Percentiles rank a stretch among this genome's conserved stretches.
These are phyloP conservation scores for Ectemnius continuus DNA, from an alignment of 2,888 invertebrate species.

Conservation along the genomic window DNA sequence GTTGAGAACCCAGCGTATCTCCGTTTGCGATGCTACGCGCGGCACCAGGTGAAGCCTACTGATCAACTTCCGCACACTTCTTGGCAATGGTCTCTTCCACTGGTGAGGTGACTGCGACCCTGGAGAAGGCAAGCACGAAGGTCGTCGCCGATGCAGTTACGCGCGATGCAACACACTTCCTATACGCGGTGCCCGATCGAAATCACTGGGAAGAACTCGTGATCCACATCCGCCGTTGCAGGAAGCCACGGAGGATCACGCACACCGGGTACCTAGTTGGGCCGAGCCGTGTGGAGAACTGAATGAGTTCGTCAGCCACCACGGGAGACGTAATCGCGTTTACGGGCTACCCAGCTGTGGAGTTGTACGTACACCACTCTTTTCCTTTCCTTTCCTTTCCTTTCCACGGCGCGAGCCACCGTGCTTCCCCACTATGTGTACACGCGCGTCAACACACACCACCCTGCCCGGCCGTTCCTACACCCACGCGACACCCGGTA, in stretches of 20 bases:
- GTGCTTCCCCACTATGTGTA: slow-evolving; percentile 46
- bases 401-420: slow-evolving; percentile 48
- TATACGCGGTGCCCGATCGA: background rate
- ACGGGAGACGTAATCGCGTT: slow-evolving; percentile 67
- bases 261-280: slow-evolving; percentile 47
- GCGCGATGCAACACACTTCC: slow-evolving; percentile 1
- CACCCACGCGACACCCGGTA: slow-evolving; percentile 62
- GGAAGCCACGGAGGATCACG: slow-evolving; percentile 13
- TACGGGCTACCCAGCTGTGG: slow-evolving; percentile 44
- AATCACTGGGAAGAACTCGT: slow-evolving; percentile 5
- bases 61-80: too few species aligned
- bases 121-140: background rate
- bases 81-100: too few species aligned
- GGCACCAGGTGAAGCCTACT: too few species aligned
- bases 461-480: slow-evolving; percentile 32
- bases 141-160: background rate
- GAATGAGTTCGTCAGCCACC: slow-evolving; percentile 66
- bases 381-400: slow-evolving; percentile 66
- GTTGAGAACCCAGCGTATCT: too few species aligned
- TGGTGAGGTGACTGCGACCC: background rate
- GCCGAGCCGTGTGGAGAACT: slow-evolving; percentile 70
- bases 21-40: too few species aligned
- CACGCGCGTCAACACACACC: slow-evolving; percentile 25
- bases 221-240: slow-evolving; percentile 26
- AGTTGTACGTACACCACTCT: slow-evolving; percentile 68